Evolutionary conservation across 2,797 vertebrate species (phyloP).

Genomic region (Xenentodon cancila): DNA sequence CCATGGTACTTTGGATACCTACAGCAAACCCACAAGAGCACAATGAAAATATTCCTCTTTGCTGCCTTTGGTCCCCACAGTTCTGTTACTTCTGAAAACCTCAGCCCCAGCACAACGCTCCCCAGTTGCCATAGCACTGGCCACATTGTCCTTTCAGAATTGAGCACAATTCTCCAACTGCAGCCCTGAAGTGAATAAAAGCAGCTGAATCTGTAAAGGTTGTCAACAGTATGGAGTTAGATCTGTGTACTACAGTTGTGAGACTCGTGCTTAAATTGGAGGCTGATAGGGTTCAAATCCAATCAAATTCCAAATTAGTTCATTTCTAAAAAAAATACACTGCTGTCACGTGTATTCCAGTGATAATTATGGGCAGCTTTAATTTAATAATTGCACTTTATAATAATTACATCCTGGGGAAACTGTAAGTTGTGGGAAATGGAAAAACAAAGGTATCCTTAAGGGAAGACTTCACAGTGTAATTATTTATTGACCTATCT

Average conservation of each 20-base stretch:
- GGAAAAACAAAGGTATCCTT: conserved; percentile 28
- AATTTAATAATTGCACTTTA: too few species aligned
- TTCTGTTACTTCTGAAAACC: conserved; percentile 64
- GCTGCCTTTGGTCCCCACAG: conserved; percentile 42
- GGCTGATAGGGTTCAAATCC: conserved; percentile 12
- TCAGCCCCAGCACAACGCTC: conserved; percentile 65
- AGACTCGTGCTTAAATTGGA: conserved; percentile 23
- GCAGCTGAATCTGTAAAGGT: conserved; percentile 50
- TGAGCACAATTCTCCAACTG: conserved; percentile 56
- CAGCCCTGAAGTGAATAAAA: conserved; percentile 58
- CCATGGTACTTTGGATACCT: conserved; percentile 22
- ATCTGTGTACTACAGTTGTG: conserved; percentile 11
- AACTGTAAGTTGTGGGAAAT: conserved; percentile 24
- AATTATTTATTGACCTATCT: conserved; percentile 65
- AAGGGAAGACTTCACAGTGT: conserved; percentile 33
- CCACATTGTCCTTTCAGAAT: conserved; percentile 71
- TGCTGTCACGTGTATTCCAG: conserved; percentile 20
- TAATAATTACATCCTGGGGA: conserved; percentile 46
- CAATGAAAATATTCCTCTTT: conserved; percentile 39
- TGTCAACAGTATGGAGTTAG: conserved; percentile 37
- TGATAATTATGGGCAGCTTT: conserved; percentile 23
- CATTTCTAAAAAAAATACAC: conserved; percentile 23
- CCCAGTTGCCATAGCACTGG: conserved; percentile 74
- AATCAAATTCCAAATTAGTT: conserved; percentile 24
- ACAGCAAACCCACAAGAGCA: conserved; percentile 23